phyloP scores from a whole-genome alignment of 2,888 invertebrate genomes.

The Periphyllus acericola region DNA sequence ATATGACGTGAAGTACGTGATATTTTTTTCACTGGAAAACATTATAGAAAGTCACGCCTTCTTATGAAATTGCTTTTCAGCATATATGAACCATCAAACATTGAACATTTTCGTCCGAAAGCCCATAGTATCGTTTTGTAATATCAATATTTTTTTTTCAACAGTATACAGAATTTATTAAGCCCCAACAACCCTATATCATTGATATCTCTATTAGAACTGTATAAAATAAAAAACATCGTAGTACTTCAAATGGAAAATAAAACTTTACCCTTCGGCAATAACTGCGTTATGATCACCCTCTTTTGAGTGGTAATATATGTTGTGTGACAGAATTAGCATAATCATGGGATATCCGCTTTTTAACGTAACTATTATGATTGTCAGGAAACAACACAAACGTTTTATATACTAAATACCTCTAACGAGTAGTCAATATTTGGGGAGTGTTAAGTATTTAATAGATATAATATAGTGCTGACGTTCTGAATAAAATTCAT shows the following conservation, averaged over 20 bases:
- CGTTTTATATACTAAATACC: constrained; percentile 31
- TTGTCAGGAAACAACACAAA: constrained; percentile 48
- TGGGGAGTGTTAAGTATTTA: too few species aligned
- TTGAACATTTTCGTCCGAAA: neutral
- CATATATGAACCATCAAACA: constrained; percentile 3
- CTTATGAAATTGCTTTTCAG: constrained; percentile 28
- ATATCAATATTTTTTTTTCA: constrained; percentile 6
- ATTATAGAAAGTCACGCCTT: constrained; percentile 54
- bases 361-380: constrained; percentile 13
- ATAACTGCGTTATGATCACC: neutral
- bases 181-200: constrained; percentile 26
- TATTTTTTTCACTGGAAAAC: constrained; percentile 12
- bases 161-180: neutral
- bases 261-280: constrained; percentile 40
- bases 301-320: constrained; percentile 37
- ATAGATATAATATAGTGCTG: too few species aligned
- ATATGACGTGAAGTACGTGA: constrained; percentile 28
- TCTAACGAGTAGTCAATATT: neutral
- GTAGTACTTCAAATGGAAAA: constrained; percentile 3
- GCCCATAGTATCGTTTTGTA: neutral
- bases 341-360: constrained; percentile 39
- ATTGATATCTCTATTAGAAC: neutral
- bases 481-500: too few species aligned
- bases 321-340: constrained; percentile 32
- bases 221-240: constrained; percentile 14